phyloP scores from a whole-genome alignment of 2,113 vertebrate species.

The Mastomys natalensis region DNA sequence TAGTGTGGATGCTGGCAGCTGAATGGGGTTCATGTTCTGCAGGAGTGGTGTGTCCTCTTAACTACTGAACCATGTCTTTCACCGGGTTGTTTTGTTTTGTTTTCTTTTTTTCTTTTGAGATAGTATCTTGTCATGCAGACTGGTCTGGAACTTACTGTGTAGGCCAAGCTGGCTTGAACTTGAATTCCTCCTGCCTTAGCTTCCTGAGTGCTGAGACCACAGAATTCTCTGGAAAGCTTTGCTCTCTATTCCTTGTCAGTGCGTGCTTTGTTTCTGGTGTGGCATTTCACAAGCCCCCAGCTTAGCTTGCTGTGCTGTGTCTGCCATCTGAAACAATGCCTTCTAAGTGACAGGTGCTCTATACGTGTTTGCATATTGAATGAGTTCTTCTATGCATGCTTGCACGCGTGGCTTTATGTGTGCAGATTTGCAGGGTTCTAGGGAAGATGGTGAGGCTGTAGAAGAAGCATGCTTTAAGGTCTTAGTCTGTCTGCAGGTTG shows the following conservation, averaged over 20 bases:
- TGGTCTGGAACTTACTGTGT: neutral
- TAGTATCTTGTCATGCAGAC: neutral
- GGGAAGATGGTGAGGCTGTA: neutral
- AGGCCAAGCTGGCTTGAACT: neutral
- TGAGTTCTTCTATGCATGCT: accelerated
- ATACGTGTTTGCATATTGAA: neutral
- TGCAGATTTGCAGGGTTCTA: neutral
- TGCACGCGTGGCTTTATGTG: accelerated
- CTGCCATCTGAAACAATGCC: too few relatives aligned
- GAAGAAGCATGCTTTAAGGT: neutral
- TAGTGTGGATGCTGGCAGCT: neutral
- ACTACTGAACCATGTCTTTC: neutral
- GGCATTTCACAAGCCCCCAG: accelerated
- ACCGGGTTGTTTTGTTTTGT: too few relatives aligned
- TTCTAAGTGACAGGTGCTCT: accelerated
- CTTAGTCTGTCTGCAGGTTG: accelerated
- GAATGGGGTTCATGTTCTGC: neutral
- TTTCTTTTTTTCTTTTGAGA: neutral
- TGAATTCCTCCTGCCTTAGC: neutral
- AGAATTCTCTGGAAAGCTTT: neutral
- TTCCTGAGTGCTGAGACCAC: neutral
- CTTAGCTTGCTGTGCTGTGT: neutral
- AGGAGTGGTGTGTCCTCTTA: neutral
- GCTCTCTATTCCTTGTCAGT: accelerated
- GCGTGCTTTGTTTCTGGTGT: neutral